Evolutionary conservation across 2,113 vertebrate genomes (phyloP), one percentile per base, ranked within the genome.

Genomic region (Chloropsis hardwickii): DNA sequence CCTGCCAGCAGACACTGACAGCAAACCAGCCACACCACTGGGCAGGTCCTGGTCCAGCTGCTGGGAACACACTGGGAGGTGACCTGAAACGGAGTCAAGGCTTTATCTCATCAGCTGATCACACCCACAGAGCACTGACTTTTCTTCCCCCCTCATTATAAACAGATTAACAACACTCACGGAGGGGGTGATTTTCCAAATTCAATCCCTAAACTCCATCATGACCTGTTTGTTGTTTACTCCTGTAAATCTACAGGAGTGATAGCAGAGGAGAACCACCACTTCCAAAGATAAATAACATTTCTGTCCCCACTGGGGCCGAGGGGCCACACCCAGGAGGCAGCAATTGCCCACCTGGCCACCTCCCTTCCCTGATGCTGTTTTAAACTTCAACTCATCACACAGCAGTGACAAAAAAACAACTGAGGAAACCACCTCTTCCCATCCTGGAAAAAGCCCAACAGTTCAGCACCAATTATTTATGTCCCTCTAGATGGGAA

Each of bases 321-420:
- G 0, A 23, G 35, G 16, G 27, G 37, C 37, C 12, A 2, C 31
- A 65, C 39, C 56, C 66, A 33, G 18, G 47, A 67, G 54, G 54
- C 29, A 33, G 10, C 39, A 70, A 37, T 56, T 12, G 0, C 48
- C 54, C 25, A 11, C 60, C 21, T 9, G 6, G 10, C 16, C 29
- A 2, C 4, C 39, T 51, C 27, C 35, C 13, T 58, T 42, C 45
- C 39, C 0, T 0, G 44, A 39, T 50, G 58, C 20, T 70, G 1
- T 16, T 72, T 71, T 35, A 50, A n/a, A 2, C 54, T 51, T 60
- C 20, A 31, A 37, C 35, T 56, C 39, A 56, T 60, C 72, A 50
- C 7, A 4, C 6, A 15, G 60, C 2, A 5, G 22, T 0, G 8
- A 76, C 72, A 24, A 69, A 47, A 44, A 56, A 50, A 31, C 5